These are phyloP conservation scores for Eustalomyia histrio DNA, from an alignment of 2,888 invertebrate genomes.

Conservation along the genomic window DNA sequence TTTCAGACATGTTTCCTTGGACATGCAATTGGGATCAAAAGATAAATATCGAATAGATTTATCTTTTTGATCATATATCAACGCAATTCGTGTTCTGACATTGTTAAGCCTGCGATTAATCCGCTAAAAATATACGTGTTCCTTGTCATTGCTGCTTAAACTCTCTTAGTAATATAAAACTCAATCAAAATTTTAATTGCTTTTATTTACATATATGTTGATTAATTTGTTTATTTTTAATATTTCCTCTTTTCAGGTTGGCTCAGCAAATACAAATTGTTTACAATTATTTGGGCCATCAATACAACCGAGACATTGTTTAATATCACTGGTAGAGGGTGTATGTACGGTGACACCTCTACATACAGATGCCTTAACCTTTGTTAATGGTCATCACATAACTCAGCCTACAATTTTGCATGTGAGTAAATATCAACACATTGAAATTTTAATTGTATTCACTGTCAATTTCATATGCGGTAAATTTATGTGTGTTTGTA, in stretches of 20 bases:
- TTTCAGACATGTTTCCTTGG: too few relatives aligned
- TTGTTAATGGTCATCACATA: conserved; percentile 95
- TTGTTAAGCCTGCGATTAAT: too few relatives aligned
- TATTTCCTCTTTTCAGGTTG: conserved; percentile 81
- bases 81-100: too few relatives aligned
- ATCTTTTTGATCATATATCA: too few relatives aligned
- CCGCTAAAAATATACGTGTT: too few relatives aligned
- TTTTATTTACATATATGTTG: too few relatives aligned
- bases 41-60: too few relatives aligned
- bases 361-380: conserved; percentile 95
- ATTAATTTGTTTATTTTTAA: neutral
- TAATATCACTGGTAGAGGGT: conserved; percentile 94
- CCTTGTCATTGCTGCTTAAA: too few relatives aligned
- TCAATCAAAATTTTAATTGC: neutral
- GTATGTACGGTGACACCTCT: conserved; percentile 96
- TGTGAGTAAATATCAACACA: conserved; percentile 79
- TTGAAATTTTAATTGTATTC: conserved; percentile 26
- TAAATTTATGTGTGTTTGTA: neutral
- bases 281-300: conserved; percentile 93
- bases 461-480: conserved; percentile 14
- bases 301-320: conserved; percentile 96
- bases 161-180: neutral
- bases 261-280: conserved; percentile 88
- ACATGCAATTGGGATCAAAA: too few relatives aligned
- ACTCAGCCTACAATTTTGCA: conserved; percentile 95